Evolutionary conservation across 2,797 vertebrate species (phyloP), one percentile per base, ranked within the genome.

Genomic region (Odontamblyopus lacepedii): DNA sequence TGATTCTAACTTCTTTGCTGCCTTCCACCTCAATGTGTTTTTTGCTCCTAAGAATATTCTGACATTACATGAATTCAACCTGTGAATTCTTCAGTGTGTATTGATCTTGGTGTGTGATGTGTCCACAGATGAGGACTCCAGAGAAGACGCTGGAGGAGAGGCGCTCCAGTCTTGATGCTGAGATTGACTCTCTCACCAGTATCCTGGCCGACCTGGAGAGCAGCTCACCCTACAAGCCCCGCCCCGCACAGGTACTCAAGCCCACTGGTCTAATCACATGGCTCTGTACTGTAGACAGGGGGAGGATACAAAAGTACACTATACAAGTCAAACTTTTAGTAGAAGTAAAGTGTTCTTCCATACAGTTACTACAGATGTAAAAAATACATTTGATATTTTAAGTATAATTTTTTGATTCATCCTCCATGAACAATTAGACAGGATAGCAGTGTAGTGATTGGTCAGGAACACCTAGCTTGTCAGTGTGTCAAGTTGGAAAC

Each of bases 121-220:
- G 63, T 26, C 77, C 9, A 1, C 85, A 98, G 96, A 92, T 93
- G 71, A 96, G 95, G 84, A 94, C 95, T 11, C 95, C 96, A 2
- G 94, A 94, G 81, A 99, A 99, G 90, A 98, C 96, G 0, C 89
- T 99, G 73, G 95, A 97, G 75, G 96, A 99, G 89, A 93, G 97
- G 23, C 94, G 97, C 16, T 98, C 97, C 73, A 99, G 97, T 80
- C 88, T 99, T 83, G 97, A 99, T 8, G 97, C 96, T 0, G 97
- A 99, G 90, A 99, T 99, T 0, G 97, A 99, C 86, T 99, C 97
- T 3, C 87, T 99, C 87, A 99, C 98, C 79, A 98, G 97, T 77
- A 99, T 99, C 87, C 87, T 99, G 84, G 96, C 95, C 0, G 98
- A 99, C 84, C 91, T 99, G 38, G 98, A 99, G 90, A 97, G 94